Percentiles rank a stretch among this genome's conserved stretches.
Conservation (phyloP, 2,888 invertebrate species). For the Phorcus lineatus region DNA sequence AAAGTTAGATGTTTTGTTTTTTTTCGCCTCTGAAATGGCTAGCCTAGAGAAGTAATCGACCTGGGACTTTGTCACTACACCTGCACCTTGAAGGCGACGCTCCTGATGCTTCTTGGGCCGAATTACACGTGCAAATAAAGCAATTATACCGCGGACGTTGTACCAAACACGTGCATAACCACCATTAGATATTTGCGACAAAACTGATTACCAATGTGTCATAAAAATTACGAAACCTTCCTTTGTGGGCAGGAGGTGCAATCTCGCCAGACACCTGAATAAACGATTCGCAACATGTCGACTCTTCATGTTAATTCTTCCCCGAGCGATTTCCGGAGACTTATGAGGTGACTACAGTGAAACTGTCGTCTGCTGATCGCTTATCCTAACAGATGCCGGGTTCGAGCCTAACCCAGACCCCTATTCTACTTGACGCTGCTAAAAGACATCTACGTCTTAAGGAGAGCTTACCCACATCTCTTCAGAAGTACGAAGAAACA, state of each 20-base stretch:
- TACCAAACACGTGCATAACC: slow-evolving; percentile 25
- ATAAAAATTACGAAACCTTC: neutral
- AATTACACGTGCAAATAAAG: slow-evolving; percentile 27
- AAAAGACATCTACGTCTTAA: neutral
- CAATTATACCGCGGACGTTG: slow-evolving; percentile 26
- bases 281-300: slow-evolving; percentile 19
- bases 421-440: no score
- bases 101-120: neutral
- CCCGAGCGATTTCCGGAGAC: neutral
- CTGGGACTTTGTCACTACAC: slow-evolving; percentile 13
- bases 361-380: no score
- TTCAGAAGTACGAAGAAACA: no score
- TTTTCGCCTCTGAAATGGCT: slow-evolving; percentile 5
- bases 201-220: slow-evolving; percentile 22
- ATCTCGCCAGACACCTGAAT: slow-evolving; percentile 10
- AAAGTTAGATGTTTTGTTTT: neutral
- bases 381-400: neutral
- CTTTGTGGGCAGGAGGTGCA: neutral
- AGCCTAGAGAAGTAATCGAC: slow-evolving; percentile 12
- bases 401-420: no score
- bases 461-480: no score
- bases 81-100: neutral
- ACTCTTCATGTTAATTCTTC: slow-evolving; percentile 5
- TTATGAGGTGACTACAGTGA: no score
- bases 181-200: slow-evolving; percentile 22